Evolutionary conservation across 2,113 vertebrate genomes (phyloP).

Genomic region (Bos indicus): DNA sequence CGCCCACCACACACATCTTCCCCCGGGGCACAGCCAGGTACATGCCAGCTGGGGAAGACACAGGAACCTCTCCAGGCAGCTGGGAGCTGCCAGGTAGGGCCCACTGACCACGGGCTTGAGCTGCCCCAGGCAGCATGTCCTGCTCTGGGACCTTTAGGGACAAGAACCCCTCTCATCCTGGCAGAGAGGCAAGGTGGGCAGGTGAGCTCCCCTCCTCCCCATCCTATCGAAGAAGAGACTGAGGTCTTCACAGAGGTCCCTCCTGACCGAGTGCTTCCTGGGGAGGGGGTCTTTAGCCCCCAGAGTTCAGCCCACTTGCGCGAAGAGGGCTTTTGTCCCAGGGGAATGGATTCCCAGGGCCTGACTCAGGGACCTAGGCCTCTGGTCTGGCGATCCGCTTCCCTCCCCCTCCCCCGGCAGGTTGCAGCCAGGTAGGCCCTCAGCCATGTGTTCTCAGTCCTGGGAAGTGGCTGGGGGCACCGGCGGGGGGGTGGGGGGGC

Average conservation of each 20-base stretch:
- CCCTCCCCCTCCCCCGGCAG: not conserved
- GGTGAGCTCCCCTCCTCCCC: fast-evolving
- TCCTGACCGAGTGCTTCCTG: not conserved
- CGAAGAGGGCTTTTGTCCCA: not conserved
- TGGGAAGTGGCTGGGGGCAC: fast-evolving
- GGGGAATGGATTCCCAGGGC: no score
- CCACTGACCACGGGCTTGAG: fast-evolving
- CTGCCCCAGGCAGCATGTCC: fast-evolving
- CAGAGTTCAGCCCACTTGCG: not conserved
- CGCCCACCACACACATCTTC: not conserved
- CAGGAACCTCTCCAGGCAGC: not conserved
- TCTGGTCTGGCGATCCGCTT: not conserved
- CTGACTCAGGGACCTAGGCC: not conserved
- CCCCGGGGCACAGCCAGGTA: fast-evolving
- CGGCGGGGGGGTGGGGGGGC: fast-evolving
- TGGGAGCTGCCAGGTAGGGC: fast-evolving
- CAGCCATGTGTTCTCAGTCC: not conserved
- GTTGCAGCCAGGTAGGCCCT: not conserved
- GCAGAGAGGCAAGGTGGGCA: not conserved
- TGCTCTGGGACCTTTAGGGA: not conserved
- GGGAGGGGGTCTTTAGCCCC: not conserved
- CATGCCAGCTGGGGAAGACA: no score
- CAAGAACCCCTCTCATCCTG: fast-evolving
- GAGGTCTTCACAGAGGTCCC: not conserved
- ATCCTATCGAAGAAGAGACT: not conserved